A percentile compares a stretch with the other conserved stretches of the same genome.
Evolutionary conservation across 2,888 invertebrate species (phyloP).

Genomic region (Eutolmus rufibarbis): DNA sequence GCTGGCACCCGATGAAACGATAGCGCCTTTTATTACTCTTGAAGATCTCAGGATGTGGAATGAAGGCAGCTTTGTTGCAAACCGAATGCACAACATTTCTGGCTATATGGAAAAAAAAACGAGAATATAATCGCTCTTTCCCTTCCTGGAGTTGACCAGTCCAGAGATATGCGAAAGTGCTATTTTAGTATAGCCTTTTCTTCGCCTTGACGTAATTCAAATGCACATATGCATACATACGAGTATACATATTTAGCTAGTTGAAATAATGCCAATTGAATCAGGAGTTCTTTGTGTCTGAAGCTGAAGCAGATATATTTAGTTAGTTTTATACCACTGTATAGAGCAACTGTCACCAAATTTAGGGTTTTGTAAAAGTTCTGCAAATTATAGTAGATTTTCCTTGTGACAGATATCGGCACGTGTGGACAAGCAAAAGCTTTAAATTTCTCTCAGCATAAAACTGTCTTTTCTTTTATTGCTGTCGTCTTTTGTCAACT

Average conservation of each 20-base stretch:
- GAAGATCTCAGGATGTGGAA: neutral
- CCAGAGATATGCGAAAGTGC: neutral
- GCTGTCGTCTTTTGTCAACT: too few species aligned
- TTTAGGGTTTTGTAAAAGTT: too few species aligned
- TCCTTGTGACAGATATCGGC: too few species aligned
- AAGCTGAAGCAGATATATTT: neutral
- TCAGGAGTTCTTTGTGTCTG: neutral
- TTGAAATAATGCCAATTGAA: neutral
- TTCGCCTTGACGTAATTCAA: neutral
- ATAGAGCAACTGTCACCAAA: too few species aligned
- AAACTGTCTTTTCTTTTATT: too few species aligned
- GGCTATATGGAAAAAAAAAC: neutral
- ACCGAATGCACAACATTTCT: neutral
- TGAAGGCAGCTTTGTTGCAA: neutral
- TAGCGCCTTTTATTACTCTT: neutral
- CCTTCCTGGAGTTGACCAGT: neutral
- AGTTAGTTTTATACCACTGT: too few species aligned
- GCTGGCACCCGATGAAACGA: slow-evolving; percentile 25
- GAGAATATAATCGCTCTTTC: neutral
- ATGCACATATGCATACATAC: neutral
- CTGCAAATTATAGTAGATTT: too few species aligned
- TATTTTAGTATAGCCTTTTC: neutral
- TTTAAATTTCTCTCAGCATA: too few species aligned
- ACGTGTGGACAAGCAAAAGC: too few species aligned
- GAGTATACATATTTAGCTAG: neutral